Percentiles rank a stretch among this genome's conserved stretches.
These are phyloP conservation scores for Drosophila vallismaia DNA, from an alignment of 2,888 invertebrate genomes.

Conservation along the genomic window DNA sequence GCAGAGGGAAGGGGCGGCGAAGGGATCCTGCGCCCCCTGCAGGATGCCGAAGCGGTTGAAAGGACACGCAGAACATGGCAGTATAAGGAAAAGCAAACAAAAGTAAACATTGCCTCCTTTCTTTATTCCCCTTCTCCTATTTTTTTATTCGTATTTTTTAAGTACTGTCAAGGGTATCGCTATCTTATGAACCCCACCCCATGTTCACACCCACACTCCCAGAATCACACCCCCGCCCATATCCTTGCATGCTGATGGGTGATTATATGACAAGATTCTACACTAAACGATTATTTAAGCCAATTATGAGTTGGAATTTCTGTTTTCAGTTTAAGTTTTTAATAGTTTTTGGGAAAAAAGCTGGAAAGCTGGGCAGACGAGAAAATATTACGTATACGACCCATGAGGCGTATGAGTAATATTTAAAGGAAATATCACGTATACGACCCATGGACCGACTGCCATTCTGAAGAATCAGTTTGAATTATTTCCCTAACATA, in stretches of 20 bases:
- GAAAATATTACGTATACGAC: too few relatives aligned
- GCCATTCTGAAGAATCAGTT: too few relatives aligned
- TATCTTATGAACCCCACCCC: conserved; percentile 58
- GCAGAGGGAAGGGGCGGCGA: neutral
- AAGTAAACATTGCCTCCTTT: conserved; percentile 61
- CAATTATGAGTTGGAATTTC: neutral
- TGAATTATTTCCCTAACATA: too few relatives aligned
- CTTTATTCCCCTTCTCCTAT: conserved; percentile 6
- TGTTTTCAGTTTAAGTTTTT: neutral
- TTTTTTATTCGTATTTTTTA: conserved; percentile 61
- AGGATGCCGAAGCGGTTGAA: conserved; percentile 8
- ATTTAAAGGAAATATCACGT: neutral
- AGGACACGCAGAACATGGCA: conserved; percentile 5
- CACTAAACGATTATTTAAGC: conserved; percentile 7
- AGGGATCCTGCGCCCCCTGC: too few relatives aligned
- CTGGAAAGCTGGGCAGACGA: too few relatives aligned
- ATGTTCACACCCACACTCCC: neutral
- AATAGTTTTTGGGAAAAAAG: neutral
- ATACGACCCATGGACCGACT: neutral
- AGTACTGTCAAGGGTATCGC: conserved; percentile 80
- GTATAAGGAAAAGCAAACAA: conserved; percentile 57
- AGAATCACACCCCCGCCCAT: neutral
- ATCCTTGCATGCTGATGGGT: conserved; percentile 25
- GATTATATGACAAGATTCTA: conserved; percentile 68
- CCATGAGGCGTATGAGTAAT: neutral